A percentile compares a stretch with the other conserved stretches of the same genome.
Conservation (phyloP, 2,888 invertebrate species). For the Idaea dimidiata region DNA sequence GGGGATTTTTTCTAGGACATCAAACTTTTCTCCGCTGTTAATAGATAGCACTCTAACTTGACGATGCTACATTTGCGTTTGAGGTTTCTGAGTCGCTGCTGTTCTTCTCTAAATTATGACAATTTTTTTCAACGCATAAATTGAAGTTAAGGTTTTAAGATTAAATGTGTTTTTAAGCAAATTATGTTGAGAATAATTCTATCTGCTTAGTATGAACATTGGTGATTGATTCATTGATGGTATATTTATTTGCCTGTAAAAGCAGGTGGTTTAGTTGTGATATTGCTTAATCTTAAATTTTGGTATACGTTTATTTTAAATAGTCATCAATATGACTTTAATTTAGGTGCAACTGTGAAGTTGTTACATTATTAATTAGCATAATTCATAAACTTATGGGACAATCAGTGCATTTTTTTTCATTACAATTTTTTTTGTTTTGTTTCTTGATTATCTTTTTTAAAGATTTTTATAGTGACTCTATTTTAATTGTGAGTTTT, state of each 20-base stretch:
- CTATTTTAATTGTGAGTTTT: slow-evolving; percentile 55
- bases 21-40: too few species aligned
- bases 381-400: slow-evolving; percentile 40
- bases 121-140: too few species aligned
- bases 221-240: slow-evolving; percentile 25
- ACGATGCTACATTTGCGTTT: too few species aligned
- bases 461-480: slow-evolving; percentile 49
- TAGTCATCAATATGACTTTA: slow-evolving; percentile 70
- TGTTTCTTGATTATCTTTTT: slow-evolving; percentile 40
- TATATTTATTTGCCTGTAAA: slow-evolving; percentile 68
- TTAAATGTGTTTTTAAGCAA: not conserved
- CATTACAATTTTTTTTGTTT: slow-evolving; percentile 33
- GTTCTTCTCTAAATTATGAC: too few species aligned
- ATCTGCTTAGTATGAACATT: slow-evolving; percentile 6
- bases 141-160: too few species aligned
- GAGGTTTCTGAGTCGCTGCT: too few species aligned
- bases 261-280: slow-evolving; percentile 75
- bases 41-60: too few species aligned
- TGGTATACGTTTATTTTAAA: slow-evolving; percentile 78
- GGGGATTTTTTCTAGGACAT: too few species aligned
- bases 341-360: slow-evolving; percentile 65
- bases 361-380: slow-evolving; percentile 50
- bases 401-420: slow-evolving; percentile 54
- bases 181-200: not conserved
- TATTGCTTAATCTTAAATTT: slow-evolving; percentile 74